Evolutionary conservation across 2,797 vertebrate species (phyloP).

Genomic region (Syndactyla subalaris): DNA sequence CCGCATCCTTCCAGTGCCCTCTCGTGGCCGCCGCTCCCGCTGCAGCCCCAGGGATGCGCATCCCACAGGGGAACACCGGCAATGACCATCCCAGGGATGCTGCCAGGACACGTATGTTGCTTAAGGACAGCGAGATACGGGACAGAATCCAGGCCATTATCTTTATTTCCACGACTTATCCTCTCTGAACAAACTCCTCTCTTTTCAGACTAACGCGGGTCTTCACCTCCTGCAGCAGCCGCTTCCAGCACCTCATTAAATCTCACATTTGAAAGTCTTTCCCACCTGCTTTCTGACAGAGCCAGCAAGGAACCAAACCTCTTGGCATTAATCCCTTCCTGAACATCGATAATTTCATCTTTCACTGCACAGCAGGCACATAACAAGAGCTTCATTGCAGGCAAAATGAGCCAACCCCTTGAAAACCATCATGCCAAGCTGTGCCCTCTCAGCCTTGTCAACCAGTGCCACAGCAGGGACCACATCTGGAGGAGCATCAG

Average conservation of each 20-base stretch:
- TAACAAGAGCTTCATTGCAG: not conserved
- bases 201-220: not conserved
- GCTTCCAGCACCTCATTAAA: not conserved
- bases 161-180: rapidly evolving
- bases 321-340: not conserved
- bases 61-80: rapidly evolving
- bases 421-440: too few relatives aligned
- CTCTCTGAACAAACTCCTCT: not conserved
- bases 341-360: not conserved
- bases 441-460: not conserved
- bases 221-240: not conserved
- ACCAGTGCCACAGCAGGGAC: not conserved
- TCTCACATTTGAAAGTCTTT: not conserved
- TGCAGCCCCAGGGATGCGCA: not conserved
- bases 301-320: not conserved
- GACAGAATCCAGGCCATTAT: rapidly evolving
- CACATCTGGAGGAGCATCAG: rapidly evolving
- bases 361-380: rapidly evolving
- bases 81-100: rapidly evolving
- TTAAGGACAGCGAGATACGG: rapidly evolving
- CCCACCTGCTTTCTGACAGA: not conserved
- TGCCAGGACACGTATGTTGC: rapidly evolving
- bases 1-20: conserved; percentile 42
- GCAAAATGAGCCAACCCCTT: not conserved
- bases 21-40: not conserved